Evolutionary conservation across 2,113 vertebrate genomes (phyloP).

Genomic region (Notothenia coriiceps): DNA sequence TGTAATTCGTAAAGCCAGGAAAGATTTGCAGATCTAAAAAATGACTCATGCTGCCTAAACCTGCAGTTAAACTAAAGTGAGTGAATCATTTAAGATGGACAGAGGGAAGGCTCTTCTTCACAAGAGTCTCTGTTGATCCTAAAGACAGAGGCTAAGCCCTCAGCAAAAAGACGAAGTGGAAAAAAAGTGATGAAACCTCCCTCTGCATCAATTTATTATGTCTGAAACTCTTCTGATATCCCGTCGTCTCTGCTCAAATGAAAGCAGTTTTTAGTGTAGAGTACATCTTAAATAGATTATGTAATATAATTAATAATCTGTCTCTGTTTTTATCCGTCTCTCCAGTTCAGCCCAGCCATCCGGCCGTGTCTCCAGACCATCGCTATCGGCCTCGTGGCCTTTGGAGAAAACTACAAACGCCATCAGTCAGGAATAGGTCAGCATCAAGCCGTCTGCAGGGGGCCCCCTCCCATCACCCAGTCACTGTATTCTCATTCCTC

Average conservation of each 20-base stretch:
- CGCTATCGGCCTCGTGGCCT: conserved; percentile 91
- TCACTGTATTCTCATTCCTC: conserved; percentile 67
- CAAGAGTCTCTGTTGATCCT: conserved; percentile 6
- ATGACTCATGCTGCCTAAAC: neutral
- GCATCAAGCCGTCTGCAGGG: conserved; percentile 59
- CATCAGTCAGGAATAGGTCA: conserved; percentile 90
- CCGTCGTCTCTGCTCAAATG: conserved; percentile 1
- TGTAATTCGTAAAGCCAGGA: conserved; percentile 5
- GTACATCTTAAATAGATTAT: neutral
- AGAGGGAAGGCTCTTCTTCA: conserved; percentile 12
- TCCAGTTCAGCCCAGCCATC: conserved; percentile 91
- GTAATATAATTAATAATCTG: conserved; percentile 15
- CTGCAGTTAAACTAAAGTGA: conserved; percentile 12
- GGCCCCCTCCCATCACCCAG: conserved; percentile 40
- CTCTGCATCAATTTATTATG: conserved; percentile 33
- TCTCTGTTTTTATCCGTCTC: conserved; percentile 14
- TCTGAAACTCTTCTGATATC: conserved; percentile 11
- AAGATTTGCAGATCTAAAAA: neutral
- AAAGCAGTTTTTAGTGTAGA: conserved; percentile 3
- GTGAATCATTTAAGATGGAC: neutral
- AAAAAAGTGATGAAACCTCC: conserved; percentile 33
- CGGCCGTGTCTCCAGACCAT: conserved; percentile 92
- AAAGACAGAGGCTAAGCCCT: conserved; percentile 30
- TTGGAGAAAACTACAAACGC: conserved; percentile 92
- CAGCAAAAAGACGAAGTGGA: conserved; percentile 26